phyloP scores from a whole-genome alignment of 2,113 vertebrate species.

The Dasypus novemcinctus region DNA sequence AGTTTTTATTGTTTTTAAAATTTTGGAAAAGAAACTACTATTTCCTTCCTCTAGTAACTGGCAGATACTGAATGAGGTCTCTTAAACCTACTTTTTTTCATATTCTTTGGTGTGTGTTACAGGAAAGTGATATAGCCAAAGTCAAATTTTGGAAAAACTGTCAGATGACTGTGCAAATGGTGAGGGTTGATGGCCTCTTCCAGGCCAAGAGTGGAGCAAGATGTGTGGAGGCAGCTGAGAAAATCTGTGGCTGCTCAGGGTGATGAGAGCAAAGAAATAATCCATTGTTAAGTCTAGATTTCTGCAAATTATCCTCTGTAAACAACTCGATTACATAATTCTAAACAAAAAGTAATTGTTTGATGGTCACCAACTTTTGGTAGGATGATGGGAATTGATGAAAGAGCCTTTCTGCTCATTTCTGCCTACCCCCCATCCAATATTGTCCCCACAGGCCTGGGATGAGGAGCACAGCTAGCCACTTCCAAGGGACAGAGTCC shows the following conservation, averaged over 20 bases:
- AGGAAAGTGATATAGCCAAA: background rate
- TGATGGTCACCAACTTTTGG: background rate
- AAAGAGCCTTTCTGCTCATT: background rate
- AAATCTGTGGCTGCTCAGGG: background rate
- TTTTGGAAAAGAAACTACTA: background rate
- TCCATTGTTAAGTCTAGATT: background rate
- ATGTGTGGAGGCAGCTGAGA: background rate
- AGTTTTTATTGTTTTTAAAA: background rate
- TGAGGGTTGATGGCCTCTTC: background rate
- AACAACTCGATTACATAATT: background rate
- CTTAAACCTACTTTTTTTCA: background rate
- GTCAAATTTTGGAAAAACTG: background rate
- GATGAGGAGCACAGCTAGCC: background rate
- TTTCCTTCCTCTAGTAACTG: background rate
- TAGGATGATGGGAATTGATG: background rate
- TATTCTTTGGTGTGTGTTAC: background rate
- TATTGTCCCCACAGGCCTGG: background rate
- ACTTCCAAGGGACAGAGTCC: background rate
- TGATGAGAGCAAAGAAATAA: background rate
- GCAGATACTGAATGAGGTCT: background rate
- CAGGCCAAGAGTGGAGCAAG: background rate
- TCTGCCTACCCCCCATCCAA: background rate
- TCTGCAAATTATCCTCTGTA: background rate
- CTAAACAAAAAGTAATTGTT: background rate
- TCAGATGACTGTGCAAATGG: no score